Percentiles rank a stretch among this genome's conserved stretches.
phyloP scores from a whole-genome alignment of 2,113 vertebrate genomes.

The Micronycteris hirsuta region DNA sequence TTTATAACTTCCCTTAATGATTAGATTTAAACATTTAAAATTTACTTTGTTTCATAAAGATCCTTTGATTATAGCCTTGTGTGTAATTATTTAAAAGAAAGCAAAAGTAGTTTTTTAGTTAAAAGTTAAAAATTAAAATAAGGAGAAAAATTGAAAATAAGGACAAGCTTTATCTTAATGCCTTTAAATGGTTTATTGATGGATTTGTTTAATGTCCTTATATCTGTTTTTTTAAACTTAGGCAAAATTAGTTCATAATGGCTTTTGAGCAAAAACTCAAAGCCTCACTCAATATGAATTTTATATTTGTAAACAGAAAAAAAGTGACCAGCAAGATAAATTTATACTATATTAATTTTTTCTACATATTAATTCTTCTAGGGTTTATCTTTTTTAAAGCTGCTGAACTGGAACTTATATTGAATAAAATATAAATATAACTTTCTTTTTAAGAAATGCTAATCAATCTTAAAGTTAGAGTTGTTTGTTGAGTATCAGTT shows the following conservation, averaged over 20 bases:
- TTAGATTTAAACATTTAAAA: conserved; percentile 8
- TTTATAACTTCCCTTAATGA: neutral
- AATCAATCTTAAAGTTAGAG: neutral
- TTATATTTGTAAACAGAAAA: conserved; percentile 3
- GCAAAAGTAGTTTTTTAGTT: conserved; percentile 14
- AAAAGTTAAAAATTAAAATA: conserved; percentile 30
- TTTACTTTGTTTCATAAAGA: conserved; percentile 15
- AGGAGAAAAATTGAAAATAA: conserved; percentile 19
- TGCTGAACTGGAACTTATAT: neutral
- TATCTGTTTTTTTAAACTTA: conserved; percentile 43
- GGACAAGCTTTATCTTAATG: neutral
- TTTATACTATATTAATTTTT: neutral
- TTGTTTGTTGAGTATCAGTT: neutral
- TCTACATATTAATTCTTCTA: neutral
- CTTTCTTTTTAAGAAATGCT: neutral
- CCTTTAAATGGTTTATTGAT: neutral
- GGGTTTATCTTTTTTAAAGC: neutral
- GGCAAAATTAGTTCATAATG: conserved; percentile 40
- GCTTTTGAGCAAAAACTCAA: conserved; percentile 15
- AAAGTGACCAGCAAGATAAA: neutral
- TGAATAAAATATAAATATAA: neutral
- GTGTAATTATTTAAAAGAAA: conserved; percentile 10
- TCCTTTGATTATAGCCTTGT: neutral
- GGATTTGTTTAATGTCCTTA: neutral
- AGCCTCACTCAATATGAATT: neutral